Percentiles rank a stretch among this genome's conserved stretches.
These are phyloP conservation scores for Tachystola acroxantha DNA, from an alignment of 2,888 invertebrate genomes.

Conservation along the genomic window DNA sequence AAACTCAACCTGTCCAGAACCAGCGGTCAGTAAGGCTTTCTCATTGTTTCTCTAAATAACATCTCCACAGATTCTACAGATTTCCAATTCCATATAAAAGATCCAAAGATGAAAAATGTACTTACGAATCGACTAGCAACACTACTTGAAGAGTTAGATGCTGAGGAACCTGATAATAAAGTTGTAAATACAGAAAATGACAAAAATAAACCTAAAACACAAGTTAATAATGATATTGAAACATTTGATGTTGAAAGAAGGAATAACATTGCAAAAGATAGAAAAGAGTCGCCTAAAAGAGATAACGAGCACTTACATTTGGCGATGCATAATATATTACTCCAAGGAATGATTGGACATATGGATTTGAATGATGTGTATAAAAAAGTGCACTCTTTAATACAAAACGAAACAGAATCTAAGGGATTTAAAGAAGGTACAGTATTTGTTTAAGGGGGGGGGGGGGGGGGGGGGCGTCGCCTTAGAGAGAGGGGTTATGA, in stretches of 20 bases:
- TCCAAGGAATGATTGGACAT: slow-evolving; percentile 47
- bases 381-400: slow-evolving; percentile 25
- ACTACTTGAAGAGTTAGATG: slow-evolving; percentile 50
- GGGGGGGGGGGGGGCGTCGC: too few species aligned
- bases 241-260: neutral
- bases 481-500: too few species aligned
- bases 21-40: too few species aligned
- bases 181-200: slow-evolving; percentile 8
- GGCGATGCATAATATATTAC: slow-evolving; percentile 49
- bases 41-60: too few species aligned
- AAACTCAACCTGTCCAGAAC: too few species aligned
- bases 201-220: neutral
- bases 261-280: neutral
- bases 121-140: slow-evolving; percentile 39
- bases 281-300: neutral
- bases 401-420: slow-evolving; percentile 19
- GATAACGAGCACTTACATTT: slow-evolving; percentile 31
- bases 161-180: slow-evolving; percentile 19
- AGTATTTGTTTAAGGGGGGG: neutral
- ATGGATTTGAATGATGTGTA: slow-evolving; percentile 47
- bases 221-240: neutral
- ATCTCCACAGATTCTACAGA: slow-evolving; percentile 36
- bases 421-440: neutral
- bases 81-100: slow-evolving; percentile 35
- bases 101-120: slow-evolving; percentile 43